Conservation (phyloP, 2,113 vertebrate species). For the Gnathonemus longibarbis region DNA sequence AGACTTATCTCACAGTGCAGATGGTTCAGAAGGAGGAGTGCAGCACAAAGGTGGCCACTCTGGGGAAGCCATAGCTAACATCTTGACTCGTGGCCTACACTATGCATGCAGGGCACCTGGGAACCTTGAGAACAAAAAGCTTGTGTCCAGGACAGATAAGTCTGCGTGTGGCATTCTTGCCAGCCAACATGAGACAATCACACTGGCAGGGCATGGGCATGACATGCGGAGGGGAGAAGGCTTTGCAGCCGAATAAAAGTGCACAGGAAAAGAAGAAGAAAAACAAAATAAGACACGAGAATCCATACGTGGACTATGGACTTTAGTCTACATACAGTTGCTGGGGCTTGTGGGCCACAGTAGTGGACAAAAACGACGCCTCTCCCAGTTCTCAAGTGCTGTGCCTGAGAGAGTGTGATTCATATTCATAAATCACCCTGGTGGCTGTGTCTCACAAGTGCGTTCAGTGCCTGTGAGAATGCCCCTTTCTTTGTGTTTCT, state of each 20-base stretch:
- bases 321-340: neutral
- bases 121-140: neutral
- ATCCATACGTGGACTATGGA: neutral
- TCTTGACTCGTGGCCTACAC: neutral
- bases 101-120: neutral
- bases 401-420: constrained; percentile 16
- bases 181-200: neutral
- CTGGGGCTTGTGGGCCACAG: neutral
- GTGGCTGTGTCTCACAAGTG: neutral
- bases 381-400: neutral
- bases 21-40: neutral
- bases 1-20: neutral
- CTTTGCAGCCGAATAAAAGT: neutral
- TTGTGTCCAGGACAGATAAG: neutral
- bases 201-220: neutral
- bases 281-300: neutral
- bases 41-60: neutral
- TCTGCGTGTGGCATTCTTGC: neutral
- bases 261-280: neutral
- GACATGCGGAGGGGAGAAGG: neutral
- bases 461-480: neutral
- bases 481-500: constrained; percentile 1
- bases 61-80: neutral
- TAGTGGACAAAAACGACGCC: neutral
- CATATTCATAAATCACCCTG: constrained; percentile 51